Evolutionary conservation across 2,113 vertebrate species (phyloP), one percentile per base, ranked within the genome.

Genomic region (Eurystomus gularis): DNA sequence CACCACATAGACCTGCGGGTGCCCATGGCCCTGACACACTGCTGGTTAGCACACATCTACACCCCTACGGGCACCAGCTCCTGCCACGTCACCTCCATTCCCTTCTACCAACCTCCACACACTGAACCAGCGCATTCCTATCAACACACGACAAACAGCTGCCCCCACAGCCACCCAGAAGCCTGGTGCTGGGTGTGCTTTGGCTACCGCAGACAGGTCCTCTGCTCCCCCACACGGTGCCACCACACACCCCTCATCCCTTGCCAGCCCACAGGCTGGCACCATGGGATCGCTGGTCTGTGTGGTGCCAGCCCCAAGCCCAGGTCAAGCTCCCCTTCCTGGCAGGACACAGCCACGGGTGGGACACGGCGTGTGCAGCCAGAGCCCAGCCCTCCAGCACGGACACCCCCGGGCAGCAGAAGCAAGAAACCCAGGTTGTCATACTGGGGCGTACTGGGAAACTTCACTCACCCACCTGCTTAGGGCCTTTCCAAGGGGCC

Each of bases 341-440:
- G 1, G 14, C 49, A 42, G 35, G 77, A 40, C 12, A 1, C 33
- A 35, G 65, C 14, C 7, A 1, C 26, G 5, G 16, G 57, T 0
- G 7, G 54, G 46, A 44, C 1, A 12, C 1, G 0, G 54, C 2
- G 0, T 1, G 3, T 44, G 37, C 37, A n/a, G 51, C 16, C 66
- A 21, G 52, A 46, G 52, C 66, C 17, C 5, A 0, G 14, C 52
- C 44, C 35, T 14, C 17, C 5, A 0, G 29, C 46, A 46, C 48
- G 26, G 44, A 17, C 19, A 8, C 9, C 10, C n/a, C 16, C 1
- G 6, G 33, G 28, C 65, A 24, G 13, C 0, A 3, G 3, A 39
- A 71, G 28, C 29, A n/a, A 49, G 31, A 33, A 88, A 28, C 2
- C 13, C 42, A 12, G 35, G 2, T 7, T 29, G 37, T 19, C 82